Evolutionary conservation across 1,140 invertebrate genomes (phyloP), one percentile per base, ranked within the genome.

Genomic region (Heliconius nattereri): DNA sequence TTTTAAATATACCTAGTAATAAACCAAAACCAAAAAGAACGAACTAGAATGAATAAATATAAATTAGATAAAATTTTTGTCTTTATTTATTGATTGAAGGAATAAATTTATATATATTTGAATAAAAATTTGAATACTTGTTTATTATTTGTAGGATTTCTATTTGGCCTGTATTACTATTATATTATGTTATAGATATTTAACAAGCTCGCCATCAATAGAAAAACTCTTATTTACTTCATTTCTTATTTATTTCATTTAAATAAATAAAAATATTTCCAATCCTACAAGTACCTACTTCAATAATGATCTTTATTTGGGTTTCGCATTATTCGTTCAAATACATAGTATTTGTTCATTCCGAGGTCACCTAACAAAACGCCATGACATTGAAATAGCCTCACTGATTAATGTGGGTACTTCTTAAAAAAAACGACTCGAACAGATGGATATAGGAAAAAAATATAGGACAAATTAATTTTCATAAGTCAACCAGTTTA

Each of bases 251-350:
- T 45, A 45, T 45, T 45, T 45, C 1, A 45, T 45, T 45, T 6
- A 45, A 45, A 45, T 16, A 45, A 45, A 45, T 45, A 3, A 45
- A 45, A 13, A 16, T 45, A 16, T 45, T 45, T 45, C 16, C 13
- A 45, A 6, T 16, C 1, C 40, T 45, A 45, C 40, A 16, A 45
- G 13, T 45, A 45, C 40, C 40, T 45, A 16, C 13, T 23, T 29
- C 16, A 26, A 45, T 77, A 71, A 75, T 75, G 40, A 66, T 66
- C 11, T 66, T 29, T 66, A 66, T 66, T 66, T 66, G 26, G 60
- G 26, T 66, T 16, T 29, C 29, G 60, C 13, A 66, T 66, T 29
- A 16, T 66, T 29, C 60, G 26, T 66, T 26, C 60, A 66, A 66
- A 66, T 66, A 66, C 49, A 20, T 52, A 20, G 7, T 52, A 52